Evolutionary conservation across 2,113 vertebrate species (phyloP).

Genomic region (Toxostoma redivivum): DNA sequence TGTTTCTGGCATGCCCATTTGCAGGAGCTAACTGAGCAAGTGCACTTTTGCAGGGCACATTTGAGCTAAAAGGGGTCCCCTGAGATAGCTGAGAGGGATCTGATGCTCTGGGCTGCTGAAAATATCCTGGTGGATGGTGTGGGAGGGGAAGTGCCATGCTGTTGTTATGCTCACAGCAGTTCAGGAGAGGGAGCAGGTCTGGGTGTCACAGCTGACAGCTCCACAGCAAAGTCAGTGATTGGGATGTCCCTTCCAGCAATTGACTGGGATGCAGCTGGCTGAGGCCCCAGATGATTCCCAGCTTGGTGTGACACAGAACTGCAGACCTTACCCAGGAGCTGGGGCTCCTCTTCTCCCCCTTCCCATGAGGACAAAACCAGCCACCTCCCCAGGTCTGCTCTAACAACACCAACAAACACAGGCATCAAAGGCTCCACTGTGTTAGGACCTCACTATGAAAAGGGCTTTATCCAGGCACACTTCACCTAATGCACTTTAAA

Average conservation of each 20-base stretch:
- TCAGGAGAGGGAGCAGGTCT: slow-evolving; percentile 90
- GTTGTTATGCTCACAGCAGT: slow-evolving; percentile 88
- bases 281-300: background rate
- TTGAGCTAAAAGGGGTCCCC: background rate
- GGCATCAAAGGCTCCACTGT: background rate
- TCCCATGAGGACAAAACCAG: background rate
- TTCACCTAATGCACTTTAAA: background rate
- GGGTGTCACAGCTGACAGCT: background rate
- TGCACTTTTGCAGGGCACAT: rapidly evolving
- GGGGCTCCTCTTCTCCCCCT: background rate
- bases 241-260: background rate
- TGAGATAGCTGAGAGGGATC: background rate
- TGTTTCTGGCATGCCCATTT: background rate
- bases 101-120: background rate
- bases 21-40: background rate
- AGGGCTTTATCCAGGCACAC: background rate
- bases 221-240: background rate
- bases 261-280: background rate
- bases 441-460: background rate
- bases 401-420: background rate
- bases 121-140: slow-evolving; percentile 85
- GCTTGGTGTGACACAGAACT: background rate
- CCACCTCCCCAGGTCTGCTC: background rate
- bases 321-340: background rate
- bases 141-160: slow-evolving; percentile 93